Evolutionary conservation across 2,797 vertebrate species (phyloP), one percentile per base, ranked within the genome.

Genomic region (Lepus oiostolus): DNA sequence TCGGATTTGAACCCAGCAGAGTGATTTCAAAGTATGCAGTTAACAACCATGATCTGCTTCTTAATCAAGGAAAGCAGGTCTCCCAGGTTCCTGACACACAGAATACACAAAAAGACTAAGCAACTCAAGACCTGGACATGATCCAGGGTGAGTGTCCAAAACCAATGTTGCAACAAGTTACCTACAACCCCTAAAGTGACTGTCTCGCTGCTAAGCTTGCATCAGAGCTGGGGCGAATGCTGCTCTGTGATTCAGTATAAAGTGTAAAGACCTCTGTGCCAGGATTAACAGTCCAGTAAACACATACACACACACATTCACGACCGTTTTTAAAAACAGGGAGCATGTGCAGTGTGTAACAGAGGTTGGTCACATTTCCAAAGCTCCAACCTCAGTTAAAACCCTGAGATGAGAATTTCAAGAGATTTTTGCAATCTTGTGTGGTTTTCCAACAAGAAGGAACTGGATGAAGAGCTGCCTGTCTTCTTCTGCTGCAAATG

Each of bases 401-500:
- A 60, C 2, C 62, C 77, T 62, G 68, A 2, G 10, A 91, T 9
- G 7, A 42, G 72, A 91, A 85, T 79, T 94, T 65, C 93, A 60
- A 92, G 58, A 87, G 71, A 76, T 71, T 86, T 93, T 94, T 93
- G 42, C 47, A 93, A 95, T 47, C 42, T 47, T 47, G 32, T 42
- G n/a, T 76, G 42, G n/a, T 81, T 94, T 93, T n/a, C 5, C 68
- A 62, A 85, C 50, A 76, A 85, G 50, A 79, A 70, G 62, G 26
- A 67, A 86, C 14, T 0, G 5, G 12, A 21, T 21, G 35, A 90
- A 95, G 95, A 95, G n/a, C 63, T 65, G 70, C 42, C 14, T 96
- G 84, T 94, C 35, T 94, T 93, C 80, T 88, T 95, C 96, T 91
- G 91, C 96, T 93, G 91, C 30, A 85, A 50, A 70, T 63, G 85